A percentile compares a stretch with the other conserved stretches of the same genome.
phyloP scores from a whole-genome alignment of 2,797 vertebrate species.

The Dipus sagitta region DNA sequence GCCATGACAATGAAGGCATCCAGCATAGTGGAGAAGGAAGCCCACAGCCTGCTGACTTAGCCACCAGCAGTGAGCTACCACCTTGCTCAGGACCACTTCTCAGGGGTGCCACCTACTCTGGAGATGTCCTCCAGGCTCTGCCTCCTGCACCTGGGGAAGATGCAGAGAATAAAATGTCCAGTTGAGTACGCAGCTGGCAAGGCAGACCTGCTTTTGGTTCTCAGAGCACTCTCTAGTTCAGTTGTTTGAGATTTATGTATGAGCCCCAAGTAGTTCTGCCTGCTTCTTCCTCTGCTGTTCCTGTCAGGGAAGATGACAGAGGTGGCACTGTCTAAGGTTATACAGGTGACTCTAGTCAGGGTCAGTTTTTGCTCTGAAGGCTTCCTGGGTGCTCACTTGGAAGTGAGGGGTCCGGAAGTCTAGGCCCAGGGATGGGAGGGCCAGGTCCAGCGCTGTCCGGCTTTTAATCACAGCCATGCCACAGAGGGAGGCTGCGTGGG shows the following conservation, averaged over 20 bases:
- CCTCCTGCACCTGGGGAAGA: background rate
- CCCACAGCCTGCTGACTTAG: background rate
- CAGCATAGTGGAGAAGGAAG: background rate
- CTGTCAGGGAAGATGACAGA: background rate
- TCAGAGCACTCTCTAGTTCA: background rate
- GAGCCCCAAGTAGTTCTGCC: background rate
- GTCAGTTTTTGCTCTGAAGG: background rate
- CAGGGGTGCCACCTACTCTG: background rate
- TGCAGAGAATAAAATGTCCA: background rate
- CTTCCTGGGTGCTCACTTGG: background rate
- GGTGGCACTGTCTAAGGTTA: background rate
- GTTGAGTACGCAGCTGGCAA: background rate
- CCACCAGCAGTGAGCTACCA: background rate
- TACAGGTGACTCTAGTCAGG: too few species aligned
- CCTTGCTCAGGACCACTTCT: background rate
- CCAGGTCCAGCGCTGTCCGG: background rate
- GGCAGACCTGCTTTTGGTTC: constrained; percentile 16
- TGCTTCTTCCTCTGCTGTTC: background rate
- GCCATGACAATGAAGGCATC: background rate
- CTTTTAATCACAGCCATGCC: background rate
- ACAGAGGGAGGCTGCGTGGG: background rate
- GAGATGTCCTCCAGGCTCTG: background rate
- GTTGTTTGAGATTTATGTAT: constrained; percentile 9
- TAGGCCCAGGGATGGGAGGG: background rate
- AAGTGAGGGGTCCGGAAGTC: background rate